These are phyloP conservation scores for Pammene fasciana DNA, from an alignment of 2,888 invertebrate species.

Conservation along the genomic window DNA sequence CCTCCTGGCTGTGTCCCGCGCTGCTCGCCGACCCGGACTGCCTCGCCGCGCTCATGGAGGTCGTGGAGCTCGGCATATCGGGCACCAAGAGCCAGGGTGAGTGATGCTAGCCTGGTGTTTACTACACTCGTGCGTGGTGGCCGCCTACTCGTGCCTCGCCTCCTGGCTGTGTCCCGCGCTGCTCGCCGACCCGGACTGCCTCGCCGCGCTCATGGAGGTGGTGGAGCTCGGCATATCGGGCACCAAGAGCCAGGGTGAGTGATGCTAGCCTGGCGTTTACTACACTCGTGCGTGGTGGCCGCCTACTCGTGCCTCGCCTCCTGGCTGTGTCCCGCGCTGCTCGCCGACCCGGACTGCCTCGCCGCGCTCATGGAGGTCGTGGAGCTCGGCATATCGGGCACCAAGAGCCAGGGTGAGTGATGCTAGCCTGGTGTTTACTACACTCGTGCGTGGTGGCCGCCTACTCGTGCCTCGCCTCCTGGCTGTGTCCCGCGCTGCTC, in stretches of 20 bases:
- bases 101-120: slow-evolving; percentile 5
- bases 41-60: slow-evolving; percentile 96
- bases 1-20: slow-evolving; percentile 96
- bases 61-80: slow-evolving; percentile 98
- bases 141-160: slow-evolving; percentile 95
- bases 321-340: slow-evolving; percentile 96
- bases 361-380: slow-evolving; percentile 97
- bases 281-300: slow-evolving; percentile 97
- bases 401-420: slow-evolving; percentile 88
- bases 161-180: slow-evolving; percentile 97
- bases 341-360: slow-evolving; percentile 96
- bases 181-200: slow-evolving; percentile 94
- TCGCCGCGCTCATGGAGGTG: slow-evolving; percentile 96
- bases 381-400: slow-evolving; percentile 98
- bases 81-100: slow-evolving; percentile 93
- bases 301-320: slow-evolving; percentile 95
- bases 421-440: slow-evolving; percentile 59
- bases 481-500: slow-evolving; percentile 96
- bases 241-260: slow-evolving; percentile 89
- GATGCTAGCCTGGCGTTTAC: slow-evolving; percentile 44
- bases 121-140: slow-evolving; percentile 96
- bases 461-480: slow-evolving; percentile 94
- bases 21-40: slow-evolving; percentile 96
- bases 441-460: slow-evolving; percentile 98
- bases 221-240: slow-evolving; percentile 99